These are phyloP conservation scores for Haliaeetus leucogaster DNA, from an alignment of 2,113 vertebrate species.

Conservation along the genomic window DNA sequence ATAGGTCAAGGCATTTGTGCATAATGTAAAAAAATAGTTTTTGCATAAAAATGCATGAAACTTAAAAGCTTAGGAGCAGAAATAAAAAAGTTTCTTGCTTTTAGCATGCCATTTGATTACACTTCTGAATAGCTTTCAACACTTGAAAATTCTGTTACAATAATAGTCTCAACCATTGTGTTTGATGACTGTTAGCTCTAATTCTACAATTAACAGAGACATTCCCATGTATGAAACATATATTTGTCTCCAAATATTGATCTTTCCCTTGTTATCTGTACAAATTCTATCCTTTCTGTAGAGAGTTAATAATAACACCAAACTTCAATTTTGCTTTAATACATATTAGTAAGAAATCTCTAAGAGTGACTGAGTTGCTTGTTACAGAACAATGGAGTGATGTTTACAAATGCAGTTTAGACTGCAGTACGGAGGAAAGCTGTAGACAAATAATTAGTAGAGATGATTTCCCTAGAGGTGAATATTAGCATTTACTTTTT, in stretches of 20 bases:
- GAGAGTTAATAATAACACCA: not conserved
- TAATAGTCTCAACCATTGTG: not conserved
- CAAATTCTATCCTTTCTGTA: not conserved
- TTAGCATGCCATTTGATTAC: not conserved
- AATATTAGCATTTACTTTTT: conserved; percentile 19
- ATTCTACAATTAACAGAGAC: not conserved
- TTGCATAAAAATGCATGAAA: not conserved
- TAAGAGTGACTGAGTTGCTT: not conserved
- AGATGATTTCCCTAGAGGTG: conserved; percentile 44
- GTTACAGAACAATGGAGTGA: not conserved
- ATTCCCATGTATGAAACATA: not conserved
- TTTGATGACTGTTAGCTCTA: not conserved
- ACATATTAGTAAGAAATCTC: not conserved
- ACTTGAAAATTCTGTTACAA: not conserved
- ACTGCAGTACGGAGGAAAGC: not conserved
- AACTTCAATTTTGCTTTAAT: not conserved
- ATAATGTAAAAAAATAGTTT: not conserved
- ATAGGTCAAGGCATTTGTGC: not conserved
- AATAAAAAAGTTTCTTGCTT: not conserved
- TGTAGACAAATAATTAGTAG: conserved; percentile 41
- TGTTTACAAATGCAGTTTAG: not conserved
- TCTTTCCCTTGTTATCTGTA: not conserved
- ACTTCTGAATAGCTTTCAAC: not conserved
- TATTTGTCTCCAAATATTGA: not conserved
- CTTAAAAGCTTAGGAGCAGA: not conserved